Base-by-base conservation (phyloP, 2,888 invertebrate species). In the Tetranychus piercei region DNA sequence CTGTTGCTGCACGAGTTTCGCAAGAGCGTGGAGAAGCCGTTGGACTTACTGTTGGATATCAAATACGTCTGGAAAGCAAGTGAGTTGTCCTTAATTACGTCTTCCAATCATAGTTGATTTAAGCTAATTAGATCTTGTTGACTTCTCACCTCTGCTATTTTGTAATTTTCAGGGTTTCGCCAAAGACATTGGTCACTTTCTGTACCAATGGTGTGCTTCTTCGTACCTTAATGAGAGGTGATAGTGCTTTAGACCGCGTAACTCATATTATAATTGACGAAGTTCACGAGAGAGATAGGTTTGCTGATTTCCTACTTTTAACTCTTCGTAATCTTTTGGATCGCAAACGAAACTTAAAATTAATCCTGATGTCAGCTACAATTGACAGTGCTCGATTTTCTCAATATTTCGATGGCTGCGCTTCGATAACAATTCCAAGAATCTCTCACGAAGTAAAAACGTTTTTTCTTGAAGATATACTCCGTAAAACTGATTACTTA, bases 331-430 rank as follows among this genome's bases (percentile, higher is more conserved):
- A 92, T 80, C 87, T 88, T 15, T 81, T 94, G 67, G 84, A 86
- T 1, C 85, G 87, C 72, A 88, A 87, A 81, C 87, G 88, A 78
- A 86, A 90, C 76, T 84, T 95, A 23, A 89, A 89, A 80, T 83
- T 96, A 0, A 86, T 97, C 72, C 86, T 97, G 71, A 96, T 97
- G 95, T 95, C 94, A 4, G 96, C 96, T 15, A 92, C 94, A 0
- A 87, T 94, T 82, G 92, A 96, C 81, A 87, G 89, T 71, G 34
- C 34, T 34, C 34, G 34, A 3, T 34, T 34, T 5, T 34, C 34
- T 34, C 34, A 34, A 34, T 34, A 34, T 34, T 34, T 34, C 34
- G 34, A 34, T 34, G 34, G 34, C 34, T 34, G 34, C 34, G 34
- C 34, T 4, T 34, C 34, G 34, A 34, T 34, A 34, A 34, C 34